Base-by-base conservation (phyloP, 2,888 invertebrate species). In the Drosophila merina region DNA sequence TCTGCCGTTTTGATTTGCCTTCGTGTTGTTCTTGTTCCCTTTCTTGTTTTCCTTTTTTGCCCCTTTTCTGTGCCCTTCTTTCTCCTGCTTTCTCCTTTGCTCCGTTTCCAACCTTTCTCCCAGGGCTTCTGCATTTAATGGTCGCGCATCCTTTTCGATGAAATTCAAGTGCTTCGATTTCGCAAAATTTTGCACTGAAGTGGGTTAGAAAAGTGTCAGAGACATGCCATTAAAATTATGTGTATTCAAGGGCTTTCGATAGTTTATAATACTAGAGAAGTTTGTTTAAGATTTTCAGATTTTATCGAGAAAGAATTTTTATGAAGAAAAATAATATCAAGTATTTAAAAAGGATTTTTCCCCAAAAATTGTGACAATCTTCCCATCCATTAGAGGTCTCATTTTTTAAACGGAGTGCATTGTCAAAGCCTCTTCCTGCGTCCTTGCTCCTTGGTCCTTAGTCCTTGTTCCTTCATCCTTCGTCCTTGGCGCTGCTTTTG, bases 101-200 rank as follows among this genome's bases (percentile, higher is more conserved):
- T 47, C 44, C 57, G 14, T 31, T n/a, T 45, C 14, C 48, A 48
- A 49, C 12, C 25, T 49, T 49, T 42, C 25, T 8, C 31, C 8
- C 26, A 30, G 42, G 36, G 57, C 70, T 52, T 79, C 77, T 79
- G 79, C 83, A 75, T 79, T 79, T 79, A 73, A 79, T 77, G 83
- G 63, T 20, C 63, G 52, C 54, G 63, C 48, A 48, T 48, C 38
- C 30, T 45, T 12, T 31, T 40, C 26, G 57, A 60, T 57, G 60
- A 48, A 48, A 62, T 62, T 48, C 60, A 62, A 62, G 60, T 62
- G 60, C 60, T 62, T 62, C 59, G 60, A 62, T 62, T 62, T 62
- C 40, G 48, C 48, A 26, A 58, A 58, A 62, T 38, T 62, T 20
- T 58, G 38, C 25, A 4, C 14, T 57, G 31, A 9, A 20, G 42